Evolutionary conservation across 2,797 vertebrate genomes (phyloP), one percentile per base, ranked within the genome.

Genomic region (Emydoidea blandingii): DNA sequence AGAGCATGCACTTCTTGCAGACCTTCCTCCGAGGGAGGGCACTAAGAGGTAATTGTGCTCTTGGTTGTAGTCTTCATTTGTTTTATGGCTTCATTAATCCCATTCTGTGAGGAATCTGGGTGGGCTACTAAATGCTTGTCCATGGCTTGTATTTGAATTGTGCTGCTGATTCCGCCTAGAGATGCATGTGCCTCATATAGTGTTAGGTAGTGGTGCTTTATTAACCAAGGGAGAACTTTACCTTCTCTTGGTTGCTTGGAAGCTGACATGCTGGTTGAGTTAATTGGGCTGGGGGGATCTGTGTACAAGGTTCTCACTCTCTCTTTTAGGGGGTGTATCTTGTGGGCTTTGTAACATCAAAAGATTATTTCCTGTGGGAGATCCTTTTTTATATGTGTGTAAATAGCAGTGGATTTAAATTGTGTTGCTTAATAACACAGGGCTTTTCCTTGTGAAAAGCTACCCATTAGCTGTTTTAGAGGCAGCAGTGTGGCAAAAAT

Each of bases 1-100:
- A 97, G 95, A 97, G 92, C 93, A 97, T 98, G 97, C 97, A 98
- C 94, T 98, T 98, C 93, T 95, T 97, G 88, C 97, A 98, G 97
- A 98, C 97, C 92, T 97, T 98, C 85, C 91, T 98, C 91, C 95
- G 97, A 81, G 95, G 97, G 97, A 98, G 96, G 97, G 97, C 96
- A 96, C 95, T 98, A 92, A 89, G 97, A 98, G 97, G 97, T 98
- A 98, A 98, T 87, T 90, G 83, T 65, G 54, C 72, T 91, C 68
- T 86, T 85, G 56, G n/a, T 44, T 65, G 62, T n/a, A 87, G 54
- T 25, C 76, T 95, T 95, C 2, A 0, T 94, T 94, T 93, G 81
- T 82, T 96, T 83, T 87, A 56, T 91, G 83, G 54, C 59, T 96
- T 96, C 79, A 88, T 96, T 95, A 91, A 94, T 89, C 87, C 74